Percentiles rank a stretch among this genome's conserved stretches.
Conservation (phyloP, 1,140 invertebrate species). For the Medauroidea extradentata region DNA sequence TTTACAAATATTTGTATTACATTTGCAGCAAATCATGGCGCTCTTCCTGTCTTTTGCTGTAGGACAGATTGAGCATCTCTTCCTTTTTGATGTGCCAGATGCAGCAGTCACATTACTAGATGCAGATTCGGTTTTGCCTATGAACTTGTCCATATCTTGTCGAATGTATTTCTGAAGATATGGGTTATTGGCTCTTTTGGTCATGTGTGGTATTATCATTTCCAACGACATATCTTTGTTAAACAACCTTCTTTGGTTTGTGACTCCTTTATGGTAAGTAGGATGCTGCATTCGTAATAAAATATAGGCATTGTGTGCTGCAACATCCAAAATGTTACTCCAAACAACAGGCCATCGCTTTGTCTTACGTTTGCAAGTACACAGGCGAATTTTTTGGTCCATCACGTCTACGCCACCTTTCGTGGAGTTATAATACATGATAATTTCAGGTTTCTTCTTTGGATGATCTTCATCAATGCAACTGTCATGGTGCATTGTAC, state of each 20-base stretch:
- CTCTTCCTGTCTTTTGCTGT: conserved; percentile 1
- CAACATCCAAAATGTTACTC: conserved; percentile 4
- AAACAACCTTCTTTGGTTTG: background rate
- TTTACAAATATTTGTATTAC: background rate
- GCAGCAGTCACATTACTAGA: conserved; percentile 40
- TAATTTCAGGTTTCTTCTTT: conserved; percentile 37
- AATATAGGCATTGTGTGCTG: conserved; percentile 7
- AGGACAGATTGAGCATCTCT: background rate
- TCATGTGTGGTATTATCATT: conserved; percentile 6
- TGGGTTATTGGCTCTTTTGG: background rate
- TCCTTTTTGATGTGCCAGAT: background rate
- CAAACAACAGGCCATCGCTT: conserved; percentile 1
- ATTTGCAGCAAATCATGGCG: background rate
- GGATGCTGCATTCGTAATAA: background rate
- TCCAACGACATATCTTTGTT: background rate
- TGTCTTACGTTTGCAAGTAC: conserved; percentile 5
- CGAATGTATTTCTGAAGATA: background rate
- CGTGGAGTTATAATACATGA: conserved; percentile 38
- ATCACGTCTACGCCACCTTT: conserved; percentile 46
- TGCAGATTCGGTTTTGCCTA: conserved; percentile 41
- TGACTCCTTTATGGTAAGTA: background rate
- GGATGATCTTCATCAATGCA: background rate
- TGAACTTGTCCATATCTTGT: conserved; percentile 2
- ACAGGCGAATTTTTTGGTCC: conserved; percentile 29
- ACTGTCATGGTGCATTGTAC: conserved; percentile 16